Base-by-base conservation (phyloP, 2,797 vertebrate species). In the Leucoraja ocellata region DNA sequence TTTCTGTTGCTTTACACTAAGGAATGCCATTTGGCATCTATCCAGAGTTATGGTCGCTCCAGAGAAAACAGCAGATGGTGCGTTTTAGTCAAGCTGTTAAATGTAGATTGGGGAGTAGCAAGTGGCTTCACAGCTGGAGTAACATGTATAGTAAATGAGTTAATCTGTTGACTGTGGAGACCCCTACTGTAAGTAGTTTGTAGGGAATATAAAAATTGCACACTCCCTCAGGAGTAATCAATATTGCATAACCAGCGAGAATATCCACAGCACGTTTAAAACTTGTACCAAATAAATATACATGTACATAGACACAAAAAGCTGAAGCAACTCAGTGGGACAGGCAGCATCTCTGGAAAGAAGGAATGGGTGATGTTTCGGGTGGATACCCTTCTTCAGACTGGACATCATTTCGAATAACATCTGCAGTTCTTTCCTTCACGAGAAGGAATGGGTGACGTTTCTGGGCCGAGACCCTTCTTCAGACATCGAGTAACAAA, bases 21-120 rank as follows among this genome's bases (percentile, higher is more conserved):
- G 10, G 63, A 91, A 91, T 39, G 86, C 61, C 32, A 76, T 74
- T 92, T 73, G 71, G 39, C 90, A 73, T 74, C 90, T 54, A 21
- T 91, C n/a, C 86, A 71, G n/a, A 71, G 61, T 90, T 90, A 32
- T 39, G 21, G 3, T 91, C 21, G 32, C 61, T 23, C 13, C 32
- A 39, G 63, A 71, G 8, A 71, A 68, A 91, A 68, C 86, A 71
- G n/a, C 86, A 91, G 65, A 71, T 90, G 86, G 86, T 90, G 63
- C 32, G 58, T 90, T 68, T 68, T 68, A 39, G 36, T 71, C 63
- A 18, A 39, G 32, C 86, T 91, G 86, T 39, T 32, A 21, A 91
- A 91, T 23, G 18, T 32, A 91, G 86, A 91, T 91, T 6, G 68
- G 36, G 36, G 2, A 54, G 9, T 76, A 28, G 90, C 39, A 74